Evolutionary conservation across 30 jellyfish, hydroid and myxozoan species (phyloP).

Genomic region (Cassiopea andromeda): DNA sequence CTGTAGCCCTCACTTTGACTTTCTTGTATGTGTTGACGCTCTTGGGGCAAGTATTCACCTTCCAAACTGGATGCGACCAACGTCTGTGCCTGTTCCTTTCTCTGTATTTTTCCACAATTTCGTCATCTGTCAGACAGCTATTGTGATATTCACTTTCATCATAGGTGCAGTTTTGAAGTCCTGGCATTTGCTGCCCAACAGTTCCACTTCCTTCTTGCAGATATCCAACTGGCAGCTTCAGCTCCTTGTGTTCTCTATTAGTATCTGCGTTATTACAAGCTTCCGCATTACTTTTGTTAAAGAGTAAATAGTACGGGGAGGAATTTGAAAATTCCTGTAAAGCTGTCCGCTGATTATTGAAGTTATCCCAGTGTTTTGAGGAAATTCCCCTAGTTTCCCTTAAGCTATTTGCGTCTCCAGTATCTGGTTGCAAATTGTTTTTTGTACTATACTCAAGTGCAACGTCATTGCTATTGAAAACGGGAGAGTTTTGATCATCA

Average conservation of each 20-base stretch:
- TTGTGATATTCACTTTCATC: background rate
- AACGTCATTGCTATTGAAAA: background rate
- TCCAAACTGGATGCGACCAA: constrained; percentile 7
- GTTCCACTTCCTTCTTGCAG: background rate
- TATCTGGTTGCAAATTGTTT: background rate
- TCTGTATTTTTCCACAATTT: background rate
- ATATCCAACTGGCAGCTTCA: background rate
- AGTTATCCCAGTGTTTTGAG: background rate
- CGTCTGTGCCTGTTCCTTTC: background rate
- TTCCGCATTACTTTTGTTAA: background rate
- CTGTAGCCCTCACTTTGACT: background rate
- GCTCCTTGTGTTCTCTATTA: background rate
- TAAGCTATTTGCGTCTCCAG: background rate
- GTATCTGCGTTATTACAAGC: background rate
- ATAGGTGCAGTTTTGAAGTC: too few species aligned
- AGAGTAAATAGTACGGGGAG: background rate
- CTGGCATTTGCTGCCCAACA: background rate
- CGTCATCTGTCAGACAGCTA: background rate
- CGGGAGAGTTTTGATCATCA: background rate
- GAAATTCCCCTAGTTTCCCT: background rate
- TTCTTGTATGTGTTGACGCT: background rate
- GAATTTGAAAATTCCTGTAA: background rate
- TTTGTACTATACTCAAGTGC: background rate
- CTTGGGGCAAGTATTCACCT: background rate
- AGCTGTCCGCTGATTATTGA: background rate